Conservation (phyloP, 2,113 vertebrate genomes). For the Gopherus flavomarginatus region DNA sequence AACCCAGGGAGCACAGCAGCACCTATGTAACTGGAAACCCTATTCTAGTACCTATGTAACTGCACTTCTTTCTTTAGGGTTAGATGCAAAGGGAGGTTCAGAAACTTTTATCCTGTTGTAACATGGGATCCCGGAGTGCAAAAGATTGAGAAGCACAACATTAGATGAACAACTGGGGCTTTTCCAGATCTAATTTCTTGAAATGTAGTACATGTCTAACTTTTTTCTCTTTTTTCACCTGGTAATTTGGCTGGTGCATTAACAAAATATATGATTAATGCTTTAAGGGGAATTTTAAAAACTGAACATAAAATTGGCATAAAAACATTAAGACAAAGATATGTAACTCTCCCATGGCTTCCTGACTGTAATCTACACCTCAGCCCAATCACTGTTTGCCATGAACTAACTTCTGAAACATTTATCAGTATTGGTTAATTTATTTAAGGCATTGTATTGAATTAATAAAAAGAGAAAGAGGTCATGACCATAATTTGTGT, state of each 20-base stretch:
- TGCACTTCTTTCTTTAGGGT: not conserved
- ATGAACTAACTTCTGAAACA: rapidly evolving
- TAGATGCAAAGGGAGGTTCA: not conserved
- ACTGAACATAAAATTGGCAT: rapidly evolving
- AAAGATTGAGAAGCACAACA: rapidly evolving
- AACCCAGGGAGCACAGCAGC: too few relatives aligned
- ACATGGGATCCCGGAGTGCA: rapidly evolving
- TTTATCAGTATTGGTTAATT: not conserved
- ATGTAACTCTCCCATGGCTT: not conserved
- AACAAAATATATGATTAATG: rapidly evolving
- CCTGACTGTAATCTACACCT: rapidly evolving
- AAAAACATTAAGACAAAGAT: rapidly evolving
- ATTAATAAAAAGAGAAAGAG: slow-evolving; percentile 66
- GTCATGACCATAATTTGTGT: slow-evolving; percentile 51
- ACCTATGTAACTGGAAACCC: too few relatives aligned
- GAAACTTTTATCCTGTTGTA: not conserved
- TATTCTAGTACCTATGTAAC: not conserved
- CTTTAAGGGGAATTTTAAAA: not conserved
- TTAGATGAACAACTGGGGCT: rapidly evolving
- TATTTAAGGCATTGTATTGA: slow-evolving; percentile 9
- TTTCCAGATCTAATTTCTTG: not conserved
- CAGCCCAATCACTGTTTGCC: rapidly evolving
- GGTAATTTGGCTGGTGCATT: not conserved
- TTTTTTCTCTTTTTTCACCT: not conserved
- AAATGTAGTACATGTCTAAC: rapidly evolving